Base-by-base conservation (phyloP, 2,888 invertebrate species). In the Anthophora plumipes region DNA sequence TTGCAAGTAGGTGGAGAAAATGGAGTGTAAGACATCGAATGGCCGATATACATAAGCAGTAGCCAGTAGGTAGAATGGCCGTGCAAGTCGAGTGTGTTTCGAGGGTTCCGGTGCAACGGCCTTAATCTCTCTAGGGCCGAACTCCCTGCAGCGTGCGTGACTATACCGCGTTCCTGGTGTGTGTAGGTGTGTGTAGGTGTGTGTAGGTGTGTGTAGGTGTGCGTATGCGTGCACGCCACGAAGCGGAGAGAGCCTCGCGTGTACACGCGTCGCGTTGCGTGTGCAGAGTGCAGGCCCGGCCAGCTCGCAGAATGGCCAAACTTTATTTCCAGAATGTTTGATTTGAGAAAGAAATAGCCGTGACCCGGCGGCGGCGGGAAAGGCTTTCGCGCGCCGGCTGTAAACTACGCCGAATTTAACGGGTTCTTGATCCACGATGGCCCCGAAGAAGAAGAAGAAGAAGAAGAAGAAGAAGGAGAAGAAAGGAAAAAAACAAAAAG, bases 241-340 rank as follows among this genome's bases (percentile, higher is more conserved):
- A 31, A 12, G 67, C 55, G 43, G 41, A 37, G 69, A 43, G 77
- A 39, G 52, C 43, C 68, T 68, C n/a, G 77, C 84, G 79, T 84
- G 80, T 71, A 52, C 77, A 61, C 63, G 70, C 66, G 70, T 57
- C 75, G 61, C 72, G 83, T 48, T 60, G 31, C 31, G 31, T 31
- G 31, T 31, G 31, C 31, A 31, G 31, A 31, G 31, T 31, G 31
- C 31, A 31, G 31, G 31, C 31, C 31, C 31, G 31, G 31, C 31
- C 31, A 4, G 31, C 60, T 39, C 75, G 83, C 84, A 83, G 83
- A 80, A 86, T 80, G 85, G 85, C 80, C 88, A 90, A 91, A 91
- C 90, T 93, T 93, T 93, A 92, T 93, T 93, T 93, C 91, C 91
- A 92, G 92, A 91, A 90, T 92, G 92, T 92, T 92, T 92, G 91